phyloP scores from a whole-genome alignment of 2,888 invertebrate genomes.

The Morpho deidamia region DNA sequence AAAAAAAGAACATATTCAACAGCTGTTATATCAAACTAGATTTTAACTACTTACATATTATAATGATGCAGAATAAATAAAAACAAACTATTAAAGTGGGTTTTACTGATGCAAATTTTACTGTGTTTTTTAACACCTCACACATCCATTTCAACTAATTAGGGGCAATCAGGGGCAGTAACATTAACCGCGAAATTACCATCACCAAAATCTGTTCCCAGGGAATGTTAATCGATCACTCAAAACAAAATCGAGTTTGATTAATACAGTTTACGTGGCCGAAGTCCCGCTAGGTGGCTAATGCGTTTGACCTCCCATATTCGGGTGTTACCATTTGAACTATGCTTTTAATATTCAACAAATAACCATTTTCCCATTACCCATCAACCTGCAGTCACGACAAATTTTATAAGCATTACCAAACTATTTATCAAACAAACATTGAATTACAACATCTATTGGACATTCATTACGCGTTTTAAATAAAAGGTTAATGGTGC shows the following conservation, averaged over 20 bases:
- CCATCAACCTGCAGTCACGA: slow-evolving; percentile 70
- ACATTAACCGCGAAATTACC: slow-evolving; percentile 11
- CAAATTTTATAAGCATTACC: slow-evolving; percentile 68
- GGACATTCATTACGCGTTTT: slow-evolving; percentile 47
- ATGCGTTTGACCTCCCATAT: slow-evolving; percentile 70
- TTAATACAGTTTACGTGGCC: slow-evolving; percentile 61
- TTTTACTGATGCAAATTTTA: no score
- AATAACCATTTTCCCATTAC: slow-evolving; percentile 70
- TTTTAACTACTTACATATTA: no score
- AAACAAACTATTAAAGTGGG: no score
- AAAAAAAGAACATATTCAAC: no score
- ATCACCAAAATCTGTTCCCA: slow-evolving; percentile 17
- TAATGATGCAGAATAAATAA: no score
- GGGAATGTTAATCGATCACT: slow-evolving; percentile 19
- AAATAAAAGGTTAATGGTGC: slow-evolving; percentile 23
- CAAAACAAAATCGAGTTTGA: slow-evolving; percentile 39
- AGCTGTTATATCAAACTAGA: no score
- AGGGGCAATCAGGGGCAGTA: slow-evolving; percentile 14
- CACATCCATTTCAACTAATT: no score
- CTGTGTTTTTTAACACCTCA: no score
- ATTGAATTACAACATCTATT: slow-evolving; percentile 34
- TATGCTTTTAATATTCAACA: slow-evolving; percentile 66
- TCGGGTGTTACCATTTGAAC: slow-evolving; percentile 69
- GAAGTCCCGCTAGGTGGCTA: slow-evolving; percentile 72
- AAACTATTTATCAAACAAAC: slow-evolving; percentile 49